These are phyloP conservation scores for Channallabes apus DNA, from an alignment of 2,797 vertebrate genomes.

Conservation along the genomic window DNA sequence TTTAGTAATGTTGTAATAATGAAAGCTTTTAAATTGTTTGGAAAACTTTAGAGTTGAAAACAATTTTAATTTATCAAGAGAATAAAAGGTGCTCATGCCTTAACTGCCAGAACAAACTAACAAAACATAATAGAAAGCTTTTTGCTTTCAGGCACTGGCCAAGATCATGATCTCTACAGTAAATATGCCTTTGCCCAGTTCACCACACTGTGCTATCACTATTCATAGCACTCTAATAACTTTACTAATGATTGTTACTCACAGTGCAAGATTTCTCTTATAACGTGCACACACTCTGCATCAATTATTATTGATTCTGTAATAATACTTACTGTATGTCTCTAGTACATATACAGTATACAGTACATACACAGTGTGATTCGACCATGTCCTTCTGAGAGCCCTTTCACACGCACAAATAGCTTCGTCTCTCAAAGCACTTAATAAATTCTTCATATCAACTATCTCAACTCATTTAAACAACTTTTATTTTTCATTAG, in stretches of 20 bases:
- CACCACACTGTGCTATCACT: conserved; percentile 14
- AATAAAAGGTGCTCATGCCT: conserved; percentile 36
- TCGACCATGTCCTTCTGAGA: neutral
- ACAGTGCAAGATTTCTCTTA: neutral
- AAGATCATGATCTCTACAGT: conserved; percentile 42
- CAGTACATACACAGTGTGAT: too few species aligned
- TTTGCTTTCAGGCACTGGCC: conserved; percentile 32
- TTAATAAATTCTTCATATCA: conserved; percentile 20
- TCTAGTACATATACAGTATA: neutral
- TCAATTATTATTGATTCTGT: neutral
- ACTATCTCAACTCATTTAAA: conserved; percentile 28
- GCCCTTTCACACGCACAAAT: conserved; percentile 4
- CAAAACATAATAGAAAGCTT: conserved; percentile 35
- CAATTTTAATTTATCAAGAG: conserved; percentile 40
- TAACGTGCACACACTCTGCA: neutral
- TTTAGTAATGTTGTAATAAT: conserved; percentile 25
- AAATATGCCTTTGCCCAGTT: conserved; percentile 38
- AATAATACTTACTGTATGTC: neutral
- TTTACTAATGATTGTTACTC: conserved; percentile 17
- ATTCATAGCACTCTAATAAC: conserved; percentile 32
- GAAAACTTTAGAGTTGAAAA: conserved; percentile 38
- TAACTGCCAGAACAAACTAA: conserved; percentile 43
- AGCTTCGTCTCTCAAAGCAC: conserved; percentile 30
- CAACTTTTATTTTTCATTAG: conserved; percentile 42
- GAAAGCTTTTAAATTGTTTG: conserved; percentile 40